A percentile compares a stretch with the other conserved stretches of the same genome.
Evolutionary conservation across 1,140 invertebrate genomes (phyloP).

Genomic region (Belonocnema kinseyi): DNA sequence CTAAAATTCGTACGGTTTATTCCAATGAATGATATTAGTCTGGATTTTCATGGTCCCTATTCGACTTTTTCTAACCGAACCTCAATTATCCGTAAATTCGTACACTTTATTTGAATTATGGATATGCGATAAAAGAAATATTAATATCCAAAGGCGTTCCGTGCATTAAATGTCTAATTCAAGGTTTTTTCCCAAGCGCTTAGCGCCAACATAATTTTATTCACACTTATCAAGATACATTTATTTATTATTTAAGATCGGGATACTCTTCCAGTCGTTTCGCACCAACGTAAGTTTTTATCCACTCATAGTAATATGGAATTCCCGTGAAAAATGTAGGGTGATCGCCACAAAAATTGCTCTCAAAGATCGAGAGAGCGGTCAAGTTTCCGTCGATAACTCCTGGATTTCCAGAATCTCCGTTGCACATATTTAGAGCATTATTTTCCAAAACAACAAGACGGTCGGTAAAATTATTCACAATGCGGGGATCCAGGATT

Average conservation of each 20-base stretch:
- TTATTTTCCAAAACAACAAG: neutral
- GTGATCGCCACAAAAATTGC: neutral
- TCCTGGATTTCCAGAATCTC: slow-evolving; percentile 1
- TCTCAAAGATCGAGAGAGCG: neutral
- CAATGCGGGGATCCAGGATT: neutral
- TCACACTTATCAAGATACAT: neutral
- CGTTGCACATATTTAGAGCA: neutral
- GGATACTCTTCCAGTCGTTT: neutral
- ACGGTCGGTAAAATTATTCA: neutral
- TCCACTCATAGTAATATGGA: slow-evolving; percentile 5
- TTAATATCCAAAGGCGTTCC: too few relatives aligned
- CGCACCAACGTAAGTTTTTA: slow-evolving; percentile 1
- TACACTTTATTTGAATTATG: too few relatives aligned
- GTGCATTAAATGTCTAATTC: too few relatives aligned
- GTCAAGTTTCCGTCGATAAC: neutral
- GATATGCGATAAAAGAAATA: too few relatives aligned
- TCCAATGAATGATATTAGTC: too few relatives aligned
- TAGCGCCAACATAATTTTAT: neutral
- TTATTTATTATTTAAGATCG: neutral
- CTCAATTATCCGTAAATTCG: too few relatives aligned
- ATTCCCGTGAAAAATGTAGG: neutral
- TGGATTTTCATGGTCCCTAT: too few relatives aligned
- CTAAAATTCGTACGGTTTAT: too few relatives aligned
- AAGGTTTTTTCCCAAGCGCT: neutral
- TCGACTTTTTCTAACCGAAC: too few relatives aligned